Percentiles rank a stretch among this genome's conserved stretches.
phyloP scores from a whole-genome alignment of 1,140 invertebrate species.

The Pygmarrhopalites habei region DNA sequence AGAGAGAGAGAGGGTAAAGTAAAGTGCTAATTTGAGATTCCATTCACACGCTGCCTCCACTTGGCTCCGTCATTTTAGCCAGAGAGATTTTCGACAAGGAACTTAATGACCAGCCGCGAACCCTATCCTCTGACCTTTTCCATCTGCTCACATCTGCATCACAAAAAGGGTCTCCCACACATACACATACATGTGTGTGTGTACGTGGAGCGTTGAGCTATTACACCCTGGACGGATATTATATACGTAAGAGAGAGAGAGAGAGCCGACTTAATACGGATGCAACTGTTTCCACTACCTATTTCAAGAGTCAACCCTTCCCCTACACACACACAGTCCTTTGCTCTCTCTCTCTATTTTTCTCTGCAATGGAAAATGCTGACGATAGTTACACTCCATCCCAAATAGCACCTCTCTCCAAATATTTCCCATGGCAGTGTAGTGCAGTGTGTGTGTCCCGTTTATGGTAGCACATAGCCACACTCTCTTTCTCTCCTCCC shows the following conservation, averaged over 20 bases:
- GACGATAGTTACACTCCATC: too few species aligned
- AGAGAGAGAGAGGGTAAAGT: background rate
- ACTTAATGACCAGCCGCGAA: slow-evolving; percentile 23
- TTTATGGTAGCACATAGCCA: too few species aligned
- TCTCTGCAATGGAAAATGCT: too few species aligned
- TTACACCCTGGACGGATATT: background rate
- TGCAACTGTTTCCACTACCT: slow-evolving; percentile 20
- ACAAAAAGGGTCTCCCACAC: slow-evolving; percentile 22
- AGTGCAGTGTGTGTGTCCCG: too few species aligned
- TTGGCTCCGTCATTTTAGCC: slow-evolving; percentile 24
- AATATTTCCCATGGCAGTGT: too few species aligned
- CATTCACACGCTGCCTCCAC: slow-evolving; percentile 27
- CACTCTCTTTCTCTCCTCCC: too few species aligned
- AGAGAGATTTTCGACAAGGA: background rate
- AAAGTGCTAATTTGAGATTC: slow-evolving; percentile 38
- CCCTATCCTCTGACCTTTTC: slow-evolving; percentile 21
- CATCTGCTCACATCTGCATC: slow-evolving; percentile 24
- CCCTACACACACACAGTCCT: too few species aligned
- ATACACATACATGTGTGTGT: background rate
- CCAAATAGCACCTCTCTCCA: too few species aligned
- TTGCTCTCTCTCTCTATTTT: too few species aligned
- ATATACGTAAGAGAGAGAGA: background rate
- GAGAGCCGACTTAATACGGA: background rate
- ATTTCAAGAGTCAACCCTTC: too few species aligned
- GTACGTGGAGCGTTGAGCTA: background rate